A percentile compares a stretch with the other conserved stretches of the same genome.
phyloP scores from a whole-genome alignment of 1,140 invertebrate species.

The Pseudomyrmex gracilis region DNA sequence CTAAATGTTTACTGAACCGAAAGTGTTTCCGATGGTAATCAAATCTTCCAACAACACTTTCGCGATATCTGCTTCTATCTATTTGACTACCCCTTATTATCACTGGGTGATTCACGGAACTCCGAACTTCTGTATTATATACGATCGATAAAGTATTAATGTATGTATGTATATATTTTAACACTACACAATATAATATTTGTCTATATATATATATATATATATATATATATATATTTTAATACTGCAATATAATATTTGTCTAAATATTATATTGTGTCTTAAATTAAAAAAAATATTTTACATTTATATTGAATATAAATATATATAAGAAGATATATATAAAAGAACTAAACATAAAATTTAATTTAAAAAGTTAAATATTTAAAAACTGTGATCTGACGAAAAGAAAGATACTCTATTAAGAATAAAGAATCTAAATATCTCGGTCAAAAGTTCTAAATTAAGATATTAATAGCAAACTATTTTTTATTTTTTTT shows the following conservation, averaged over 20 bases:
- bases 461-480: too few relatives aligned
- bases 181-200: too few relatives aligned
- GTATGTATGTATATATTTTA: not conserved
- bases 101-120: conserved; percentile 38
- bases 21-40: conserved; percentile 65
- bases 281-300: not conserved
- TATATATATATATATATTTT: not conserved
- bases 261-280: not conserved
- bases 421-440: too few relatives aligned
- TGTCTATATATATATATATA: not conserved
- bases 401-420: too few relatives aligned
- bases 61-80: conserved; percentile 67
- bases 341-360: too few relatives aligned
- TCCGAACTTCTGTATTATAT: conserved; percentile 22
- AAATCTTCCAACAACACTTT: conserved; percentile 60
- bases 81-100: conserved; percentile 63
- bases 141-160: not conserved
- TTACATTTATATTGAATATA: not conserved
- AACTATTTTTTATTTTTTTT: too few relatives aligned
- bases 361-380: too few relatives aligned
- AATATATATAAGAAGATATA: too few relatives aligned
- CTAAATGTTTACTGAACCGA: conserved; percentile 62
- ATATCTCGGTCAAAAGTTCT: too few relatives aligned
- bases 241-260: not conserved
- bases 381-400: too few relatives aligned